A percentile compares a stretch with the other conserved stretches of the same genome.
Conservation (phyloP, 2,797 vertebrate genomes). For the Meriones psammophilus region DNA sequence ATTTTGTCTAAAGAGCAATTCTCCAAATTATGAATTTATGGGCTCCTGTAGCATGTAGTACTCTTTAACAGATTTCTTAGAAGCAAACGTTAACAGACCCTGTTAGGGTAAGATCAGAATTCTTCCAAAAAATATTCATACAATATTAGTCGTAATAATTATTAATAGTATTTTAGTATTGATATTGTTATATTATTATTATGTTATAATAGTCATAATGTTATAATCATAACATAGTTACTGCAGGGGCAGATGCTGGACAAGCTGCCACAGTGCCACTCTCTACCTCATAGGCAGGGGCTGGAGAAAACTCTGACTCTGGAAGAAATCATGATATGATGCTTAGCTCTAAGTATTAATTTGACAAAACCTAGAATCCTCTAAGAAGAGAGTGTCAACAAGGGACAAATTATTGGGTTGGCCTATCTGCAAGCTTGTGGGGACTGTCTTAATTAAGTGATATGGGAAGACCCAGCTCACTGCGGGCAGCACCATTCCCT, state of each 20-base stretch:
- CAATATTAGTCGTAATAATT: neutral
- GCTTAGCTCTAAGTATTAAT: neutral
- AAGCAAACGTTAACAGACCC: neutral
- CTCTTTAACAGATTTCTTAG: slow-evolving; percentile 12
- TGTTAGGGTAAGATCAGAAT: neutral
- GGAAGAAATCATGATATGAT: neutral
- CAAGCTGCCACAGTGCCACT: too few relatives aligned
- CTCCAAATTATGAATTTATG: neutral
- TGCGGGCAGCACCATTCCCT: neutral
- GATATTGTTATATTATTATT: too few relatives aligned
- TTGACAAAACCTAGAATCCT: neutral
- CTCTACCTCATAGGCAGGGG: neutral
- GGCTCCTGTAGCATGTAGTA: neutral
- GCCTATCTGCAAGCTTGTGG: neutral
- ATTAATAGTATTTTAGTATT: neutral
- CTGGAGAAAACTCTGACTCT: neutral
- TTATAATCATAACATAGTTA: neutral
- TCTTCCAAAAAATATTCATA: neutral
- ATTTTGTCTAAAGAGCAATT: neutral
- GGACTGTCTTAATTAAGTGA: neutral
- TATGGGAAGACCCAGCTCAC: neutral
- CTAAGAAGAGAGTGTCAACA: neutral
- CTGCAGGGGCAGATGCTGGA: neutral
- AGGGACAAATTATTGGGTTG: neutral
- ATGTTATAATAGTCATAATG: too few relatives aligned